phyloP scores from a whole-genome alignment of 2,797 vertebrate species.

The Acanthornis magna region DNA sequence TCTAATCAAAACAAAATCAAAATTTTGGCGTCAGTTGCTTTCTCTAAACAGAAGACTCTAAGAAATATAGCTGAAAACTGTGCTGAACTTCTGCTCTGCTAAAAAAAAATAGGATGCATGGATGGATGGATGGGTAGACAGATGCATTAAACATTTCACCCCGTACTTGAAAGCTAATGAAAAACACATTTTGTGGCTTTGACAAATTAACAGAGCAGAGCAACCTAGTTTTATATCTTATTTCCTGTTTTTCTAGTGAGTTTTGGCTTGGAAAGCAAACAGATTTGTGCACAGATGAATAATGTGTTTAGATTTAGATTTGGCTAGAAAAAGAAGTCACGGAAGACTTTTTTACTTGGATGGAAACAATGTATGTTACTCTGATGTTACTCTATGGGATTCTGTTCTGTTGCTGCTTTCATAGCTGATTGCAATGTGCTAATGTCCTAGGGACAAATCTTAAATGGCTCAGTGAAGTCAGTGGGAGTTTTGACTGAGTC shows the following conservation, averaged over 20 bases:
- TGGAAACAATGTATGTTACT: constrained; percentile 25
- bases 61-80: not conserved
- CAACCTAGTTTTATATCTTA: constrained; percentile 34
- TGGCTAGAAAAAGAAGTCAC: constrained; percentile 34
- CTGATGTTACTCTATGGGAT: not conserved
- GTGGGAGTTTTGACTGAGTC: not conserved
- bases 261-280: constrained; percentile 29
- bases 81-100: not conserved
- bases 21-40: not conserved
- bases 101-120: not conserved
- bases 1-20: not conserved
- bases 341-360: constrained; percentile 7
- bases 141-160: constrained; percentile 9
- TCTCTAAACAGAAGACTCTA: not conserved
- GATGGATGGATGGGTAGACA: not conserved
- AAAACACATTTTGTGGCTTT: constrained; percentile 43
- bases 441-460: not conserved
- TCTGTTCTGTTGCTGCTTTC: constrained; percentile 17
- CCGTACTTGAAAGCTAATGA: constrained; percentile 18
- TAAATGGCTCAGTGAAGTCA: not conserved
- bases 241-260: constrained; percentile 53
- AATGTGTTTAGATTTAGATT: constrained; percentile 49
- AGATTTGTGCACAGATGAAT: constrained; percentile 36
- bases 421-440: not conserved
- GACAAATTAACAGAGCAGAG: constrained; percentile 30